Evolutionary conservation across 2,797 vertebrate genomes (phyloP).

Genomic region (Gastrophryne carolinensis): DNA sequence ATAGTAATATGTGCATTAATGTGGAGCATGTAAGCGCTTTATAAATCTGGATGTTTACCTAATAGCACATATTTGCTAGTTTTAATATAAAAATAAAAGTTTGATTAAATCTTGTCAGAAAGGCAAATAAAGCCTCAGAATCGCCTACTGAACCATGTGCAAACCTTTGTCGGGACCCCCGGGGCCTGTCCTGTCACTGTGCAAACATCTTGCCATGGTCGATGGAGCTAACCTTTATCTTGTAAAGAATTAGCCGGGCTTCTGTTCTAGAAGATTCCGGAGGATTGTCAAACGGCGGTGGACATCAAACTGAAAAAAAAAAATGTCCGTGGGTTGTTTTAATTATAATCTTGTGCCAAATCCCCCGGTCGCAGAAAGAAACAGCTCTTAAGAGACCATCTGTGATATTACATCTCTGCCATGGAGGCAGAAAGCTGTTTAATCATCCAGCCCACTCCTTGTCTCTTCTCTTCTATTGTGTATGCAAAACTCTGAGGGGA

Average conservation of each 20-base stretch:
- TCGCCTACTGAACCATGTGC: not conserved
- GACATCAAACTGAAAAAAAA: not conserved
- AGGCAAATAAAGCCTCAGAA: not conserved
- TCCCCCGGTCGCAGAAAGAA: slow-evolving; percentile 13
- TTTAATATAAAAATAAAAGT: not conserved
- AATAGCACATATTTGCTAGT: no score
- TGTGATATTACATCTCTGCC: slow-evolving; percentile 41
- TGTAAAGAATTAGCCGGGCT: slow-evolving; percentile 1
- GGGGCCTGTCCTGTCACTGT: not conserved
- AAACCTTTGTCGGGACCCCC: not conserved
- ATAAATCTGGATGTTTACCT: no score
- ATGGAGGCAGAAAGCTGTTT: slow-evolving; percentile 22
- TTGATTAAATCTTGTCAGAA: not conserved
- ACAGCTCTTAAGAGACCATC: slow-evolving; percentile 41
- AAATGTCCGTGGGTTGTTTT: slow-evolving; percentile 29
- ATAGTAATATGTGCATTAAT: no score
- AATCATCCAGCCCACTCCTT: slow-evolving; percentile 26
- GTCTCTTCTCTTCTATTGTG: slow-evolving; percentile 14
- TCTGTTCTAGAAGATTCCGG: slow-evolving; percentile 13
- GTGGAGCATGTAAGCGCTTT: no score
- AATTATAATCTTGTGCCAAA: slow-evolving; percentile 48
- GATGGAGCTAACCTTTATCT: not conserved
- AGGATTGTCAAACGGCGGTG: not conserved
- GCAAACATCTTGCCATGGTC: not conserved
- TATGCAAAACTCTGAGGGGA: slow-evolving; percentile 1